Evolutionary conservation across 1,140 invertebrate species (phyloP), one percentile per base, ranked within the genome.

Genomic region (Dinoponera quadriceps): DNA sequence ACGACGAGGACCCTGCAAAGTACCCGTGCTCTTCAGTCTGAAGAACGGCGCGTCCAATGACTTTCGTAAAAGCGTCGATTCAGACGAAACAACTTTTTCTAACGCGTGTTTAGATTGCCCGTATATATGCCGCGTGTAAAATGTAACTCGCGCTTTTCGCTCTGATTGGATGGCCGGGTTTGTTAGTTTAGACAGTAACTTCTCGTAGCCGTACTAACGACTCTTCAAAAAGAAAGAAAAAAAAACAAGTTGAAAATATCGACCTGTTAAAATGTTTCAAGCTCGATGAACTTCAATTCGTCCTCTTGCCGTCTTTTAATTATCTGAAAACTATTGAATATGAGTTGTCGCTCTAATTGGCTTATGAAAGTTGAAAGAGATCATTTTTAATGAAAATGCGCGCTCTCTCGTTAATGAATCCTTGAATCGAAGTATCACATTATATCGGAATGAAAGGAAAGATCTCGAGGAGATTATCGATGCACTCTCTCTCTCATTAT

Each of bases 1-100:
- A 73, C 66, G 48, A 71, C 71, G 27, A 65, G 57, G 49, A 75
- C 62, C 55, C 74, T 69, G 54, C 73, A 55, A 87, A 86, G 80
- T 75, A 78, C 44, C 62, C 20, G 48, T 25, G 44, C 14, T 72
- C 82, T 87, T 87, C 62, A 77, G 33, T 59, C 33, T 59, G 27
- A 18, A 82, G 71, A 75, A 48, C 59, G 18, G 27, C 54, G 33
- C 22, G 44, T 38, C 29, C 66, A 14, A 71, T 60, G 1, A 49
- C 55, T 74, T 60, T 16, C 20, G 68, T 18, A 25, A 48, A n/a
- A 11, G 27, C 48, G 16, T 13, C 27, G 62, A 77, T 68, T 49
- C 14, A 44, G 25, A 57, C 38, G 20, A 33, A 14, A 44, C 11
- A n/a, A 68, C 38, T 69, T 48, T 68, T 44, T 44, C 38, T 44